Conservation (phyloP, 2,113 vertebrate genomes). For the Pseudorasbora parva region DNA sequence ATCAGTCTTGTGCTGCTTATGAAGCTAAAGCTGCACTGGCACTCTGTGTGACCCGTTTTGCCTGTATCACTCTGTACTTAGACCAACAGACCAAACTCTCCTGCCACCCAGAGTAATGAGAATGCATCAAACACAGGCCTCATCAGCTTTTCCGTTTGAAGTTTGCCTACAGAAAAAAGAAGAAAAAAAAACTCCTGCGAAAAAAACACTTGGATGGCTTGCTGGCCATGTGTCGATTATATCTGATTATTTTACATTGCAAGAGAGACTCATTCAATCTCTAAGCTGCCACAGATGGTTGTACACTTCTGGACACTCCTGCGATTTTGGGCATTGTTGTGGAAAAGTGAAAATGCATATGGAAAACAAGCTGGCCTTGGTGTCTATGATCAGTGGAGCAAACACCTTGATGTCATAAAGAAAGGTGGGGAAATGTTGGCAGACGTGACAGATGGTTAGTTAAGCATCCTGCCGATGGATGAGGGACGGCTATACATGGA, state of each 20-base stretch:
- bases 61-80: not conserved
- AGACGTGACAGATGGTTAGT: slow-evolving; percentile 48
- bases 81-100: slow-evolving; percentile 22
- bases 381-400: slow-evolving; percentile 29
- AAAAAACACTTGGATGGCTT: slow-evolving; percentile 10
- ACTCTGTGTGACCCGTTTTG: slow-evolving; percentile 22
- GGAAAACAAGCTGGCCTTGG: not conserved
- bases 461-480: slow-evolving; percentile 21
- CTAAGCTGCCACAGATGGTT: slow-evolving; percentile 2
- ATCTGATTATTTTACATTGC: not conserved
- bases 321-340: not conserved
- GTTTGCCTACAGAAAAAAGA: not conserved
- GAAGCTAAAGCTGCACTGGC: slow-evolving; percentile 29
- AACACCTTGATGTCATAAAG: slow-evolving; percentile 39
- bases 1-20: slow-evolving; percentile 25
- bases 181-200: not conserved
- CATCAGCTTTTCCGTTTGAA: slow-evolving; percentile 50
- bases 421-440: slow-evolving; percentile 26
- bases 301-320: slow-evolving; percentile 4
- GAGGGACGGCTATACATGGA: slow-evolving; percentile 2
- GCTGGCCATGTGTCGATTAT: not conserved
- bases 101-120: slow-evolving; percentile 41
- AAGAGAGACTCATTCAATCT: slow-evolving; percentile 11
- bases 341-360: slow-evolving; percentile 25
- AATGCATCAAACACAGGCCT: slow-evolving; percentile 39